phyloP scores from a whole-genome alignment of 2,113 vertebrate genomes.

The Myotis lucifugus region DNA sequence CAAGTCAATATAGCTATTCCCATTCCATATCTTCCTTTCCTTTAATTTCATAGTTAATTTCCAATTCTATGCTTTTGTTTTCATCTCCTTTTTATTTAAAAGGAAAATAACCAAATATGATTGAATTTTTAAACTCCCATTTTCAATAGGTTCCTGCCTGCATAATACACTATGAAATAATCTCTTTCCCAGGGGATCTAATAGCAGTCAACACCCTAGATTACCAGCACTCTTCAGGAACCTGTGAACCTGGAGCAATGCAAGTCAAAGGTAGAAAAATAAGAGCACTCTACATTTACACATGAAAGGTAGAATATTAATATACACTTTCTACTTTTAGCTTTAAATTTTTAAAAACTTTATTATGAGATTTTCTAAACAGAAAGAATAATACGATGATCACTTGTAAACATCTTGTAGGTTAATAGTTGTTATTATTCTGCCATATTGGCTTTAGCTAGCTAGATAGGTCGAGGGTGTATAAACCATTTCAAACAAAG shows the following conservation, averaged over 20 bases:
- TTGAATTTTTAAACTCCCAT: too few relatives aligned
- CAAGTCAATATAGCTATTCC: slow-evolving; percentile 19
- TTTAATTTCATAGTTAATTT: slow-evolving; percentile 42
- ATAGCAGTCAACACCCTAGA: slow-evolving; percentile 22
- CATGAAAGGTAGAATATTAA: slow-evolving; percentile 10
- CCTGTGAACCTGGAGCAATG: background rate
- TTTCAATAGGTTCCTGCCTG: too few relatives aligned
- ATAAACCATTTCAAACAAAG: background rate
- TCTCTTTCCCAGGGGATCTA: slow-evolving; percentile 25
- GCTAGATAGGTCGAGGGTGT: background rate
- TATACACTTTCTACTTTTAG: background rate
- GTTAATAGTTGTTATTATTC: slow-evolving; percentile 1
- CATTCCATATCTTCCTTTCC: background rate
- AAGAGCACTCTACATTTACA: slow-evolving; percentile 22
- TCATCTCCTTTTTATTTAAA: slow-evolving; percentile 33
- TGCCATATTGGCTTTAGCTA: background rate
- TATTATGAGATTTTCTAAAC: slow-evolving; percentile 39
- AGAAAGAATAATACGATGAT: slow-evolving; percentile 24
- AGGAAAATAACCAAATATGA: background rate
- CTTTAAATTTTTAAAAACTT: slow-evolving; percentile 10
- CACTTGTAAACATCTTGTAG: background rate
- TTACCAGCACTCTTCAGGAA: slow-evolving; percentile 43
- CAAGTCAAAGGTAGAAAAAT: slow-evolving; percentile 22
- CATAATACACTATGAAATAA: background rate
- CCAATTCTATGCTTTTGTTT: slow-evolving; percentile 45